phyloP scores from a whole-genome alignment of 2,888 invertebrate species.

The Steinernema hermaphroditum region DNA sequence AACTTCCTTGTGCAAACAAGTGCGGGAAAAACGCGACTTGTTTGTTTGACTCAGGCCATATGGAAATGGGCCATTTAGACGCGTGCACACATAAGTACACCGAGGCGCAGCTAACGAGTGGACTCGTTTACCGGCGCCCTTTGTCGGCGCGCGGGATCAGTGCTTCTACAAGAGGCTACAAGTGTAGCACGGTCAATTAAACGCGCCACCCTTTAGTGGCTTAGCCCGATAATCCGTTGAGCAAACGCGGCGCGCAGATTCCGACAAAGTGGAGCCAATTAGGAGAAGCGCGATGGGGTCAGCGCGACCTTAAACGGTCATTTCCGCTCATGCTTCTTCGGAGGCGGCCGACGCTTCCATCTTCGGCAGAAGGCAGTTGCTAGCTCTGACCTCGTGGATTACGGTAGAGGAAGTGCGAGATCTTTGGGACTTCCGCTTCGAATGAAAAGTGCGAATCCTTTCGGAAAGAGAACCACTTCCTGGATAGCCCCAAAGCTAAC shows the following conservation, averaged over 20 bases:
- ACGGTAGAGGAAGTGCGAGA: too few species aligned
- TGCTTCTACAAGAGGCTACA: slow-evolving; percentile 18
- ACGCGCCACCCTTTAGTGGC: slow-evolving; percentile 20
- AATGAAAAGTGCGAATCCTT: too few species aligned
- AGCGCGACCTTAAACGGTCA: background rate
- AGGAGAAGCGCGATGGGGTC: slow-evolving; percentile 10
- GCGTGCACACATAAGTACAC: too few species aligned
- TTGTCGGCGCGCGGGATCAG: slow-evolving; percentile 17
- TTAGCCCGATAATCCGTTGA: slow-evolving; percentile 11
- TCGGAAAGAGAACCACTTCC: too few species aligned
- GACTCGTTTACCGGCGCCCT: slow-evolving; percentile 3
- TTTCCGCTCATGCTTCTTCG: background rate
- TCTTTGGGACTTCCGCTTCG: too few species aligned
- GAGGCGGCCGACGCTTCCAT: background rate
- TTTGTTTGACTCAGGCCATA: background rate
- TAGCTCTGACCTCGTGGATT: background rate
- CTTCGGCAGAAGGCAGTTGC: background rate
- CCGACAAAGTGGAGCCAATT: slow-evolving; percentile 18
- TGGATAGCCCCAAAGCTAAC: background rate
- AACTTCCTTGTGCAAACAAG: background rate
- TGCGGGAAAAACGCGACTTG: background rate
- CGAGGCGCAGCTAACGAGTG: slow-evolving; percentile 1
- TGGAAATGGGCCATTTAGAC: slow-evolving; percentile 16
- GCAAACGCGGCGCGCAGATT: background rate
- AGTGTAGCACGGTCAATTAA: slow-evolving; percentile 15